These are phyloP conservation scores for Megaceryle maxima DNA, from an alignment of 2,113 vertebrate genomes.

Conservation along the genomic window DNA sequence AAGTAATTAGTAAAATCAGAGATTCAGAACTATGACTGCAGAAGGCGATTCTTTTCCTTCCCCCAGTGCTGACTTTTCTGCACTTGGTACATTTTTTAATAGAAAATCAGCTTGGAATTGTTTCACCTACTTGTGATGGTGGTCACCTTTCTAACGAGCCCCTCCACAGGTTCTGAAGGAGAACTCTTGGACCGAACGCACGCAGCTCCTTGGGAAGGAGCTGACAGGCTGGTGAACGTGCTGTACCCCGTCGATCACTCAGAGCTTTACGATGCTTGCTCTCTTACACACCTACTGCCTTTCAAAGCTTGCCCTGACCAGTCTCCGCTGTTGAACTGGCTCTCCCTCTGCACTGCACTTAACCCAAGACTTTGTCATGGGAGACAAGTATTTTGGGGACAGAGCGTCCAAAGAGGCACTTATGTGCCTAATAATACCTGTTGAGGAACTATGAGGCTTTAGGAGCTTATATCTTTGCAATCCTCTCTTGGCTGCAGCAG, in stretches of 20 bases:
- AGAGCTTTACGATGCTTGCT: neutral
- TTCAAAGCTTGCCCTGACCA: neutral
- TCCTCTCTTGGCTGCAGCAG: neutral
- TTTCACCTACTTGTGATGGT: neutral
- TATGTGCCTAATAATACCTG: neutral
- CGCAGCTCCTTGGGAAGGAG: neutral
- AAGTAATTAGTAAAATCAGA: neutral
- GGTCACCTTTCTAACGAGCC: neutral
- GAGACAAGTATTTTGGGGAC: neutral
- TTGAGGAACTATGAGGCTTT: neutral
- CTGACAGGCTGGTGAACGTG: rapidly evolving
- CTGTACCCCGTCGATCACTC: neutral
- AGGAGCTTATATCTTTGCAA: neutral
- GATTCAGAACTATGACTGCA: neutral
- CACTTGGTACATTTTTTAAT: neutral
- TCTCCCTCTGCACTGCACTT: neutral
- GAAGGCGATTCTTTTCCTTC: neutral
- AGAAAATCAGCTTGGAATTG: neutral
- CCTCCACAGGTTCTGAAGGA: neutral
- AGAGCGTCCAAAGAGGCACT: neutral
- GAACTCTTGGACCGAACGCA: neutral
- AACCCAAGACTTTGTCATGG: neutral
- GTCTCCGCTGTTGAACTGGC: neutral
- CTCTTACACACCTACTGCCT: neutral
- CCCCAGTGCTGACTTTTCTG: neutral